Percentiles rank a stretch among this genome's conserved stretches.
Conservation (phyloP, 2,113 vertebrate species). For the Laticauda colubrina region DNA sequence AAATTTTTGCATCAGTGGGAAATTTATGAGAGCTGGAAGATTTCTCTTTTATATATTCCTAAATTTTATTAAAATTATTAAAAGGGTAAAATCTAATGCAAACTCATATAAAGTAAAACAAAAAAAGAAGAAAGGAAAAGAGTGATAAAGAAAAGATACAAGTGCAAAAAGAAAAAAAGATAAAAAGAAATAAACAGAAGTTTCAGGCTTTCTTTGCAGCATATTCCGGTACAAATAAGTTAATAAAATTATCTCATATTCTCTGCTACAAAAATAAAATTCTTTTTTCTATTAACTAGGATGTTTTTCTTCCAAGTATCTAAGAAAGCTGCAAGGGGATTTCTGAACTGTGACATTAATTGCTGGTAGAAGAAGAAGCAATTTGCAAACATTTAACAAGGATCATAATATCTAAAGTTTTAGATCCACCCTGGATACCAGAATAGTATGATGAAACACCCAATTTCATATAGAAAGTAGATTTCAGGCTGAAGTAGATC, state of each 20-base stretch:
- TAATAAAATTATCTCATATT: not conserved
- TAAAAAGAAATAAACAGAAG: not conserved
- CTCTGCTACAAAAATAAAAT: not conserved
- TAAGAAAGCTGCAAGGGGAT: not conserved
- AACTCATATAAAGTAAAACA: not conserved
- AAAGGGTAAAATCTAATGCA: not conserved
- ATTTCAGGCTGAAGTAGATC: not conserved
- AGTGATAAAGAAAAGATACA: not conserved
- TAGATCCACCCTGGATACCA: not conserved
- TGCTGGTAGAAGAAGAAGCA: not conserved
- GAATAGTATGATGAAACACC: not conserved
- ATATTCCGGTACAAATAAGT: not conserved
- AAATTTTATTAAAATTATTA: not conserved
- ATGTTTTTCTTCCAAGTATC: fast-evolving
- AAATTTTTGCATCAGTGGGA: not conserved
- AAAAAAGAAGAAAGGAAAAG: not conserved
- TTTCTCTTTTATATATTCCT: not conserved
- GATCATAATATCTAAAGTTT: not conserved
- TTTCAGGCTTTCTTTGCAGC: not conserved
- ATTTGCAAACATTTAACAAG: not conserved
- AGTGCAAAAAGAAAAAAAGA: not conserved
- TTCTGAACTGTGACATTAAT: too few species aligned
- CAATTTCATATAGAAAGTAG: not conserved
- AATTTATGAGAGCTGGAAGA: not conserved
- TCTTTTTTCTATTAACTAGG: not conserved